Evolutionary conservation across 1,140 invertebrate species (phyloP), one percentile per base, ranked within the genome.

Genomic region (Dreissena rostriformis): DNA sequence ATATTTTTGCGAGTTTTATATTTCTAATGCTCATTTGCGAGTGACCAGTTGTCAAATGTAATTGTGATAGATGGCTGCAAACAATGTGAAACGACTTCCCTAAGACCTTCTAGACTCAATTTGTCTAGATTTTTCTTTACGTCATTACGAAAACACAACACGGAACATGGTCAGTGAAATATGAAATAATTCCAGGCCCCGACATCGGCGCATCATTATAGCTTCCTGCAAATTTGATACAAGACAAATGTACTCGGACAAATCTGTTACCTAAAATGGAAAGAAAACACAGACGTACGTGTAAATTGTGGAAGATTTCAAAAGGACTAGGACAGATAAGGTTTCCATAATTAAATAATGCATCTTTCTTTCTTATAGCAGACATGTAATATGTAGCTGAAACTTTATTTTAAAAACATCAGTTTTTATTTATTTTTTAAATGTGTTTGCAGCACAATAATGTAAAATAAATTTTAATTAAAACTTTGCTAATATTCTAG

Each of bases 1-100:
- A 79, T 79, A 79, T 79, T 52, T 65, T 68, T 68, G 76, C 29
- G 65, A 79, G 63, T 79, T 79, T 79, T 79, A 79, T 79, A 79
- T 79, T 79, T 79, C 63, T 79, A 79, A 79, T 79, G 76, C 53
- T 53, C 65, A 70, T 79, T 68, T 79, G 76, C 68, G 53, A 79
- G 63, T 79, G 76, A 79, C 76, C 76, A 39, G 57, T 68, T 79
- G 76, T 79, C 76, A 68, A 79, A 79, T 53, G 7, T 79, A 53
- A 79, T 79, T 66, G 66, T 79, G 76, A 79, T 79, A 70, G 76
- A 79, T 79, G 6, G 76, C 39, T 53, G 39, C 49, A 52, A 67
- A 70, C 24, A 19, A 61, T 61, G 51, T 51, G 72, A 74, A 51
- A 74, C n/a, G 19, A 61, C 22, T 61, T 24, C 17, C 57, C 57